Conservation (phyloP, 1,140 invertebrate genomes). For the Amyelois transitella region DNA sequence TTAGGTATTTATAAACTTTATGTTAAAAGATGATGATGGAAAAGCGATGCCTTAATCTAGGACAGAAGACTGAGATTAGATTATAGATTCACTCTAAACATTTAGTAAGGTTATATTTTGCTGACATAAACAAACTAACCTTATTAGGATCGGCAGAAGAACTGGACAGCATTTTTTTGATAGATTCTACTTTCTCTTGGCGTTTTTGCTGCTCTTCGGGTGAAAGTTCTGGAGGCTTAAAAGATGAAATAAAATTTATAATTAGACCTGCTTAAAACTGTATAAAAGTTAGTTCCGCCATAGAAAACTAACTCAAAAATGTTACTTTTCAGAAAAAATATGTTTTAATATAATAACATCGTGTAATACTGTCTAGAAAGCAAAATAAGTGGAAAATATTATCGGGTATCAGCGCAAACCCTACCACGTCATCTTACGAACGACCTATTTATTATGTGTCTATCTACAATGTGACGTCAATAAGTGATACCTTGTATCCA, state of each 20-base stretch:
- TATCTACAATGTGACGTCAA: no score
- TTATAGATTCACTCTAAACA: neutral
- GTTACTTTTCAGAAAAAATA: no score
- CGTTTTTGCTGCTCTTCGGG: slow-evolving; percentile 88
- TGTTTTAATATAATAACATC: no score
- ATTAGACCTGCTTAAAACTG: no score
- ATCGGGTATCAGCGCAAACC: no score
- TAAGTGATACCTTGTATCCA: no score
- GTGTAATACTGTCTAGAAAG: no score
- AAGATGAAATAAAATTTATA: slow-evolving; percentile 4
- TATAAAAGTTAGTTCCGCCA: no score
- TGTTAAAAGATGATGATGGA: neutral
- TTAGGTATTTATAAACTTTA: neutral
- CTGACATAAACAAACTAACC: slow-evolving; percentile 28
- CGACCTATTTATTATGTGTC: no score
- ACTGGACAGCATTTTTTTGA: slow-evolving; percentile 91
- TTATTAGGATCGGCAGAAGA: slow-evolving; percentile 70
- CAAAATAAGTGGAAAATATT: no score
- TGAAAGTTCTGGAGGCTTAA: slow-evolving; percentile 82
- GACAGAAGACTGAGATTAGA: neutral
- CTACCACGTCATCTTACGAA: no score
- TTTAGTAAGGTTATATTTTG: neutral
- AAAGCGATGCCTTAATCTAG: neutral
- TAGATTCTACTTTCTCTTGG: slow-evolving; percentile 90
- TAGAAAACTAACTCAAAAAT: no score